These are phyloP conservation scores for Philaenus spumarius DNA, from an alignment of 1,140 invertebrate species.

Conservation along the genomic window DNA sequence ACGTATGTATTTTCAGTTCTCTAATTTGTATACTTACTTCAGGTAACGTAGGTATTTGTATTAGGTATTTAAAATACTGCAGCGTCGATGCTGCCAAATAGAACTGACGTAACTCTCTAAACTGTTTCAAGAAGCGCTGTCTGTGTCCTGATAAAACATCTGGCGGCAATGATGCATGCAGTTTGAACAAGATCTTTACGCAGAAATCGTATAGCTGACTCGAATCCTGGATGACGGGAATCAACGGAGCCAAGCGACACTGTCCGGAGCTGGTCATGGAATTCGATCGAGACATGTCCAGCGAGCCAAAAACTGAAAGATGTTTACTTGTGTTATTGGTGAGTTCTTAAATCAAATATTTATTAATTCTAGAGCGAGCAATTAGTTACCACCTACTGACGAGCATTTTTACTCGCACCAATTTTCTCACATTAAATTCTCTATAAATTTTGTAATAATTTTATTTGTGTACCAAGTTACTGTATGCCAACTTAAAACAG, in stretches of 20 bases:
- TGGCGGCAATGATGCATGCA: constrained; percentile 84
- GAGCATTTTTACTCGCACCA: too few relatives aligned
- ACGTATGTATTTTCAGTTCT: too few relatives aligned
- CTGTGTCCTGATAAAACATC: constrained; percentile 89
- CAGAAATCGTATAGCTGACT: constrained; percentile 94
- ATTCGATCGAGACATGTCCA: constrained; percentile 89
- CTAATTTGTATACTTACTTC: constrained; percentile 65
- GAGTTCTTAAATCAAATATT: too few relatives aligned
- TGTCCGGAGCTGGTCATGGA: constrained; percentile 97
- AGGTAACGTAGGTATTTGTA: constrained; percentile 87
- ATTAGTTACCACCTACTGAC: too few relatives aligned
- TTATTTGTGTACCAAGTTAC: too few relatives aligned
- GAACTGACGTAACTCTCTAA: constrained; percentile 83
- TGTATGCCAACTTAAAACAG: too few relatives aligned
- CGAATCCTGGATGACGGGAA: constrained; percentile 97
- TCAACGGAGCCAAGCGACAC: constrained; percentile 90
- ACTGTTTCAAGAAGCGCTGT: constrained; percentile 84
- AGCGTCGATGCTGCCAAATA: constrained; percentile 88
- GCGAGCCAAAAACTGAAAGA: constrained; percentile 84
- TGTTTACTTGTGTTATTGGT: too few relatives aligned
- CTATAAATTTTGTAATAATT: too few relatives aligned
- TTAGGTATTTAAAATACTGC: constrained; percentile 96
- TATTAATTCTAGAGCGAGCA: too few relatives aligned
- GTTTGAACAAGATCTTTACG: constrained; percentile 91
- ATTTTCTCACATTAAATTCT: too few relatives aligned